Evolutionary conservation across 2,888 invertebrate species (phyloP).

Genomic region (Parascotia fuliginaria): DNA sequence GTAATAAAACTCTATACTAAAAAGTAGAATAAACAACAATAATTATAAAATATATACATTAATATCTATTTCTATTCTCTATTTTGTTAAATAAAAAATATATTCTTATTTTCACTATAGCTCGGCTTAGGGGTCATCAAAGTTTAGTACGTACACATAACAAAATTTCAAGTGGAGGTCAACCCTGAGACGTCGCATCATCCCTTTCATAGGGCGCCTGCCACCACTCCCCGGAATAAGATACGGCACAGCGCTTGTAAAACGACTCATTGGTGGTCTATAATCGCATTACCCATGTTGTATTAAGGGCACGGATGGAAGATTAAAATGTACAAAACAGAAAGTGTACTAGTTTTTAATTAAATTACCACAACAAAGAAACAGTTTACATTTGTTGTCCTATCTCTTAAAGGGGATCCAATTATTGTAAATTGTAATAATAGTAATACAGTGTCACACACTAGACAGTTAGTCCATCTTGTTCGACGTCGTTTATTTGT

Average conservation of each 20-base stretch:
- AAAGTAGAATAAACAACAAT: no score
- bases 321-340: constrained; percentile 19
- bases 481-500: no score
- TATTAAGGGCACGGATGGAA: constrained; percentile 24
- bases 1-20: no score
- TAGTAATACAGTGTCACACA: no score
- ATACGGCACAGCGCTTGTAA: constrained; percentile 11
- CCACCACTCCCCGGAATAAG: constrained; percentile 8
- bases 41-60: no score
- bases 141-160: constrained; percentile 40
- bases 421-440: no score
- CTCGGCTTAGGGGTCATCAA: constrained; percentile 19
- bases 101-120: background rate
- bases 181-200: constrained; percentile 24
- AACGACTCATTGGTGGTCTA: constrained; percentile 11
- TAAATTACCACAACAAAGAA: constrained; percentile 1
- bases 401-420: no score
- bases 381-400: no score
- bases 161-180: constrained; percentile 40
- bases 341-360: constrained; percentile 10
- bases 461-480: no score
- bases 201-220: constrained; percentile 22
- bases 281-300: constrained; percentile 36
- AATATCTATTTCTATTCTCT: no score
- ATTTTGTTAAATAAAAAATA: no score